Evolutionary conservation across 2,113 vertebrate species (phyloP).

Genomic region (Oceanodroma tethys): DNA sequence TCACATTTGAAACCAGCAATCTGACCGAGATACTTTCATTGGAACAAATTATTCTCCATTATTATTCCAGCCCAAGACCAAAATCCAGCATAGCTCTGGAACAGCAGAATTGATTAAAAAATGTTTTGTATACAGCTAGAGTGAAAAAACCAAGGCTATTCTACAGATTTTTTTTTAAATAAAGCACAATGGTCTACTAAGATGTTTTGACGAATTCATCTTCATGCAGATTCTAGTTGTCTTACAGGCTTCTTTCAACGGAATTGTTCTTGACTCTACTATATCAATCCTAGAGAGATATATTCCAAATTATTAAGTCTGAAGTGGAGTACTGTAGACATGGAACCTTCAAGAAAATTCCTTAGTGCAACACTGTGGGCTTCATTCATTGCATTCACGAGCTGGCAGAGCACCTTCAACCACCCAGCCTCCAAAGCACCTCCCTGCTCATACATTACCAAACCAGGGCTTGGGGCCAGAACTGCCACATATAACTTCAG

Average conservation of each 20-base stretch:
- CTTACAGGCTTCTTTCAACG: not conserved
- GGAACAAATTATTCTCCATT: not conserved
- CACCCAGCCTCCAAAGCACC: fast-evolving
- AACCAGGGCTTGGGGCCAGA: not conserved
- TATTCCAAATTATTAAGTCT: not conserved
- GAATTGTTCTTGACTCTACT: not conserved
- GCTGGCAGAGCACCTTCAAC: not conserved
- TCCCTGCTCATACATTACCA: not conserved
- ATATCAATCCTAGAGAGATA: not conserved
- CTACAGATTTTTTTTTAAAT: not conserved
- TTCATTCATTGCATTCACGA: not conserved
- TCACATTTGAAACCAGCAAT: not conserved
- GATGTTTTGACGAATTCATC: not conserved
- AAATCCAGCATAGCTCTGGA: not conserved
- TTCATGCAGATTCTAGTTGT: not conserved
- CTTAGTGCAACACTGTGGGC: not conserved
- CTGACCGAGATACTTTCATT: not conserved
- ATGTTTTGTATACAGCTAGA: not conserved
- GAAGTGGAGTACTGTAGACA: not conserved
- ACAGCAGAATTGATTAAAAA: not conserved
- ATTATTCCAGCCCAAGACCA: not conserved
- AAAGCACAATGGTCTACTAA: not conserved
- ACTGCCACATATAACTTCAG: not conserved
- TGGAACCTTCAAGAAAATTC: not conserved
- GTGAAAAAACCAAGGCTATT: not conserved